Base-by-base conservation (phyloP, 2,888 invertebrate genomes). In the Athrips mouffetella region DNA sequence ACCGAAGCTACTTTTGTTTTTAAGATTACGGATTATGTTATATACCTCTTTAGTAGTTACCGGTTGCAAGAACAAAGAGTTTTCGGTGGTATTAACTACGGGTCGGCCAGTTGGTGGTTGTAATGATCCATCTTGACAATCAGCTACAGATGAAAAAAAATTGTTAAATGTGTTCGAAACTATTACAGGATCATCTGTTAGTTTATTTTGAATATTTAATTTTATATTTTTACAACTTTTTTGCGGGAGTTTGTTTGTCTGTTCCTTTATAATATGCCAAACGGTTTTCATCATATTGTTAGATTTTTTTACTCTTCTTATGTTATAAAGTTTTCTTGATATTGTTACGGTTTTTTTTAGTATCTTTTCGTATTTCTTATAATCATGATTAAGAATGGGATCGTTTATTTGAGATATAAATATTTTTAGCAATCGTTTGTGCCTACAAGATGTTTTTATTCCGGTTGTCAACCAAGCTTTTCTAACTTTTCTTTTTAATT, bases 271-370 rank as follows among this genome's bases (percentile, higher is more conserved):
- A 15, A 50, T 52, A 30, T 50, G 45, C 48, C 49, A 52, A 35
- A 52, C 48, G 8, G 45, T 37, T 45, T 40, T 48, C 3, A 27
- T 52, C 48, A 48, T 50, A 30, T 52, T 52, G 11, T 40, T 21
- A 5, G 52, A 52, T 8, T 40, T 41, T 13, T 42, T 30, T 13
- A 50, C 41, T 37, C 29, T 13, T 3, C 20, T 20, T 23, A 15
- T 52, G 18, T 52, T 48, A n/a, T 15, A 8, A 7, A 42, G 11
- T 47, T 50, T 50, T 46, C 48, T 47, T 4, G 33, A 13, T 16
- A 11, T 33, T 33, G 7, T 15, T 3, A 45, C 33, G n/a, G 39
- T 25, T 46, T 31, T 30, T 47, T 49, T 51, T 18, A 50, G 33
- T 29, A 42, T 47, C 37, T 42, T 50, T 8, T 25, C 25, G 23